A percentile compares a stretch with the other conserved stretches of the same genome.
These are phyloP conservation scores for Melitaea cinxia DNA, from an alignment of 1,140 invertebrate species.

Conservation along the genomic window DNA sequence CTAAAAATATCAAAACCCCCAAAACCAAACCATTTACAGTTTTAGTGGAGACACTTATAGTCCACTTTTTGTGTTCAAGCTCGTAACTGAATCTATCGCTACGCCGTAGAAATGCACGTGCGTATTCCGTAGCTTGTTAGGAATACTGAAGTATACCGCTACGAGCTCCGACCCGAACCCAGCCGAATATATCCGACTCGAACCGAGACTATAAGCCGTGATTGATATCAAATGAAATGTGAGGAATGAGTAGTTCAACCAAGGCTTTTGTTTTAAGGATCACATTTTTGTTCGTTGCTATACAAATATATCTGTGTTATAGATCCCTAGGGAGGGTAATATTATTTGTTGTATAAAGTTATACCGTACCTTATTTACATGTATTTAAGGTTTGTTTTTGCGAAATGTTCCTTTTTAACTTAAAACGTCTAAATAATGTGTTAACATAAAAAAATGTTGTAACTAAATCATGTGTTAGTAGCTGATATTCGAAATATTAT, in stretches of 20 bases:
- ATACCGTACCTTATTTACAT: background rate
- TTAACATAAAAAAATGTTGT: too few relatives aligned
- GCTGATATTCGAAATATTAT: background rate
- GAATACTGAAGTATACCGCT: conserved; percentile 61
- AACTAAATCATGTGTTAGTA: background rate
- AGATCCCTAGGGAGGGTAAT: background rate
- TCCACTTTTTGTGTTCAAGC: conserved; percentile 32
- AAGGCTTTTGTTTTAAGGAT: conserved; percentile 74
- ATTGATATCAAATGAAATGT: conserved; percentile 81
- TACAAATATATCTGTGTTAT: conserved; percentile 3
- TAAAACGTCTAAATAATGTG: too few relatives aligned
- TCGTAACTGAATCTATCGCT: conserved; percentile 44
- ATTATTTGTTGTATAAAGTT: background rate
- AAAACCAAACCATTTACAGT: conserved; percentile 23
- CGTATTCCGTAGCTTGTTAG: conserved; percentile 55
- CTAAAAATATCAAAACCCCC: conserved; percentile 48
- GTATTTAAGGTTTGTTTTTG: too few relatives aligned
- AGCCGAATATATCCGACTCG: conserved; percentile 60
- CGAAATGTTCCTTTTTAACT: too few relatives aligned
- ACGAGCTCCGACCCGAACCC: conserved; percentile 57
- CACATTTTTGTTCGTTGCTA: conserved; percentile 51
- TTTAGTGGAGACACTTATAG: conserved; percentile 31
- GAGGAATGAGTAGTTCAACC: conserved; percentile 74
- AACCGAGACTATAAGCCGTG: conserved; percentile 68
- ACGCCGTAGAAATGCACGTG: conserved; percentile 61